A percentile compares a stretch with the other conserved stretches of the same genome.
Evolutionary conservation across 2,888 invertebrate genomes (phyloP).

Genomic region (Acrobasis suavella): DNA sequence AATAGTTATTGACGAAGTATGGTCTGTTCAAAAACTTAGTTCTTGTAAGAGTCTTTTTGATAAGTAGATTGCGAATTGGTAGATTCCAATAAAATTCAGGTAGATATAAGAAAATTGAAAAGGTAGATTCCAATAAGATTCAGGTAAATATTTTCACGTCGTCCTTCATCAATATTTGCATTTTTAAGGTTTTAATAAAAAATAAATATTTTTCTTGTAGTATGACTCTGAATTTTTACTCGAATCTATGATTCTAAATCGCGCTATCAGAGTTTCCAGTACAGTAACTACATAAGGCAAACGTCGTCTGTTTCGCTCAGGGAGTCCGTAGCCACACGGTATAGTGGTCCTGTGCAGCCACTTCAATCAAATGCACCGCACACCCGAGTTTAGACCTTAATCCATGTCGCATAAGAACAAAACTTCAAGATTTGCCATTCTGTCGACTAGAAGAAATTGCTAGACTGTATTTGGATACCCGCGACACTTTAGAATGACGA

Average conservation of each 20-base stretch:
- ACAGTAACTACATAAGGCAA: conserved; percentile 37
- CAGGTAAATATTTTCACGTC: no score
- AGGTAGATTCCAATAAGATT: no score
- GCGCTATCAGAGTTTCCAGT: conserved; percentile 54
- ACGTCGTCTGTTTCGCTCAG: conserved; percentile 17
- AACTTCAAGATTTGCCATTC: conserved; percentile 76
- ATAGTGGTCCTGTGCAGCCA: conserved; percentile 46
- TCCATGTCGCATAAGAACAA: conserved; percentile 45
- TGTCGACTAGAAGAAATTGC: conserved; percentile 72
- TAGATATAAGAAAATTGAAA: no score
- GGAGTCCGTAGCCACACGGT: conserved; percentile 52
- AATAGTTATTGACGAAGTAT: no score
- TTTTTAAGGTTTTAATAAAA: no score
- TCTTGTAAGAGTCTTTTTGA: no score
- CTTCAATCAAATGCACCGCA: conserved; percentile 53
- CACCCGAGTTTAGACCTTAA: conserved; percentile 52
- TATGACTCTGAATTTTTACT: conserved; percentile 31
- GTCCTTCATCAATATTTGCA: no score
- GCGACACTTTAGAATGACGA: conserved; percentile 67
- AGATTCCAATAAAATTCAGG: no score
- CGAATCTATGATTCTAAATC: conserved; percentile 48
- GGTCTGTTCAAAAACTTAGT: no score
- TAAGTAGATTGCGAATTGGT: no score
- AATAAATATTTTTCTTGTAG: background rate
- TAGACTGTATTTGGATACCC: conserved; percentile 69